Evolutionary conservation across 2,797 vertebrate species (phyloP), one percentile per base, ranked within the genome.

Genomic region (Bovichtus diacanthus): DNA sequence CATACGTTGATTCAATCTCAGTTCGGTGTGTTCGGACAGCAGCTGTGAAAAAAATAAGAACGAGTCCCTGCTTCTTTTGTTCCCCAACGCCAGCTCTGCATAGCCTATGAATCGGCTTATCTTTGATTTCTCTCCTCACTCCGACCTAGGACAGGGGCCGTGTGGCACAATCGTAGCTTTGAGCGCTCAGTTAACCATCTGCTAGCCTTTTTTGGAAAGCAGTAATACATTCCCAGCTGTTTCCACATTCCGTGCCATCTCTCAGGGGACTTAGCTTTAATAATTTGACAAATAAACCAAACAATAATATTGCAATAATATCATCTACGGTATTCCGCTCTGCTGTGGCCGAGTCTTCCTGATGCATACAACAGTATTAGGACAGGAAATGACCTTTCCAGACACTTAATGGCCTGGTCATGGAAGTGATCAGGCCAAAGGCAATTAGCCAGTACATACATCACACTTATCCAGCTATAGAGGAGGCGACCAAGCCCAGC

Each of bases 381-480:
- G 43, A 84, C 55, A 85, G 91, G 87, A 91, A 92, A 88, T 86
- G 76, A 86, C 88, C 91, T 93, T 92, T 92, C 51, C 77, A 82
- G 83, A 61, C 56, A 75, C 83, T 72, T 88, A 93, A 92, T 81
- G 78, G 66, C 80, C 79, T 67, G 82, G 88, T 87, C 88, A 90
- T 71, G 58, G 54, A 85, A 80, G 81, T 72, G 34, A 83, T 91
- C 83, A 78, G 83, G 84, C 91, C 90, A 87, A 77, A 88, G 85
- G 83, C 87, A 92, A 94, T 95, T 94, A 94, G 79, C 68, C 70
- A 82, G 79, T 88, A 89, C 84, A 91, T 88, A 86, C 87, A 93
- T 94, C 90, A 90, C 86, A 91, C 80, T 93, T 90, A 84, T 87
- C 70, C 66, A 71, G 67, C 88, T 77, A 80, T 81, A 72, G 59